phyloP scores from a whole-genome alignment of 2,113 vertebrate genomes.

The Limnothrissa miodon region DNA sequence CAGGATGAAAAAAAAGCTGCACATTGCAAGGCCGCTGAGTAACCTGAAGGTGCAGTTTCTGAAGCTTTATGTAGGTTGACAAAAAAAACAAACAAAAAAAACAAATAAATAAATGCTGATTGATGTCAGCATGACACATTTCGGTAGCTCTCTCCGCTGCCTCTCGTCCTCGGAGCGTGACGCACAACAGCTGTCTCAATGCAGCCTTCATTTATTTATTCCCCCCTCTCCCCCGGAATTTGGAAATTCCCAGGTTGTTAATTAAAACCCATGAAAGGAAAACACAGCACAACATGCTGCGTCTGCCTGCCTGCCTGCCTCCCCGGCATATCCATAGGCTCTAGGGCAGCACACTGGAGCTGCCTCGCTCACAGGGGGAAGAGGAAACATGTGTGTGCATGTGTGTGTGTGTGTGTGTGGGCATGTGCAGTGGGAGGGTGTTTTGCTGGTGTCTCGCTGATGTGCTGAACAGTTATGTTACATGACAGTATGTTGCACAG shows the following conservation, averaged over 20 bases:
- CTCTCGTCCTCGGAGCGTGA: conserved; percentile 34
- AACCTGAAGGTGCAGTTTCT: not conserved
- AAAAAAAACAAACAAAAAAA: conserved; percentile 3
- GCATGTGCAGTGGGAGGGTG: not conserved
- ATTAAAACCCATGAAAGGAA: conserved; percentile 51
- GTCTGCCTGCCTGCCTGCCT: conserved; percentile 34
- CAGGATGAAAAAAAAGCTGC: not conserved
- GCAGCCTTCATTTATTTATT: conserved; percentile 44
- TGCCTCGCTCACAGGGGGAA: not conserved
- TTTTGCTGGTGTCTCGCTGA: conserved; percentile 7
- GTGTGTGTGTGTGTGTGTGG: not conserved
- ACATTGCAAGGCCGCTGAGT: not conserved
- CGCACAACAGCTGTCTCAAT: conserved; percentile 40
- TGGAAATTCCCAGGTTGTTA: conserved; percentile 52
- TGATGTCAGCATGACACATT: conserved; percentile 41
- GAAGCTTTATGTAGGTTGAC: conserved; percentile 4
- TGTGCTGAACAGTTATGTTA: not conserved
- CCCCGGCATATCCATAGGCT: not conserved
- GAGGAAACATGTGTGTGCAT: not conserved
- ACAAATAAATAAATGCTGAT: conserved; percentile 39
- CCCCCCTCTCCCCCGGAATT: conserved; percentile 42
- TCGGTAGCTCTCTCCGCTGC: conserved; percentile 27
- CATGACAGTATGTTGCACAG: not conserved
- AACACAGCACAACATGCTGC: conserved; percentile 41
- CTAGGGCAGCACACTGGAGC: conserved; percentile 10